Evolutionary conservation across 1,140 invertebrate genomes (phyloP), one percentile per base, ranked within the genome.

Genomic region (Bemisia tabaci): DNA sequence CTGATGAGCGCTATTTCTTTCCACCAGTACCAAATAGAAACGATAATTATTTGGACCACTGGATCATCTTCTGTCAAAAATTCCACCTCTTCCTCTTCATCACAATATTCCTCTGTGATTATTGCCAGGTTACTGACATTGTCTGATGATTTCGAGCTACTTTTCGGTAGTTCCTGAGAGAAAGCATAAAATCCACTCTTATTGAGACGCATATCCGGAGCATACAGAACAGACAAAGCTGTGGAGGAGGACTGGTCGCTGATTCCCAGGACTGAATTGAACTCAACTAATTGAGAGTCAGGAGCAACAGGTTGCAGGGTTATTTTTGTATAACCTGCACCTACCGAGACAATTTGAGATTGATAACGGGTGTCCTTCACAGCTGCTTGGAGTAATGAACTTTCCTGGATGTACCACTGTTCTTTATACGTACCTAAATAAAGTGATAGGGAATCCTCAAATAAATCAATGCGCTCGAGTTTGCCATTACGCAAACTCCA

Each of bases 391-490:
- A 77, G 72, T 69, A 72, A 68, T 22, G 75, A 73, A 72, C 84
- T 87, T 76, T 89, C 87, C 79, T 91, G 88, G 69, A 92, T 85
- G 71, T 92, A 92, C 9, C 90, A 74, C 81, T 88, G 78, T 71
- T 86, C 86, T 26, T 92, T 82, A 77, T 94, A 89, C 79, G 90
- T 88, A 59, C 92, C 92, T 39, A 96, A 76, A 79, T 95, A 96
- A 1, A 95, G 78, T 12, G 85, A 80, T 1, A 90, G 89, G 2
- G 62, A 24, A 11, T 78, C 78, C 67, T 82, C 81, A 71, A 94
- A 92, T 61, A 95, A 79, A 80, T 94, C 87, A 27, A 97, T 78
- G 68, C 80, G 74, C 68, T 86, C 78, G 22, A 95, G 72, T 59
- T 82, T 74, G 5, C 83, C 83, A 21, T 79, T 76, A 71, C 84